Evolutionary conservation across 2,888 invertebrate genomes (phyloP).

Genomic region (Ferrisia virgata): DNA sequence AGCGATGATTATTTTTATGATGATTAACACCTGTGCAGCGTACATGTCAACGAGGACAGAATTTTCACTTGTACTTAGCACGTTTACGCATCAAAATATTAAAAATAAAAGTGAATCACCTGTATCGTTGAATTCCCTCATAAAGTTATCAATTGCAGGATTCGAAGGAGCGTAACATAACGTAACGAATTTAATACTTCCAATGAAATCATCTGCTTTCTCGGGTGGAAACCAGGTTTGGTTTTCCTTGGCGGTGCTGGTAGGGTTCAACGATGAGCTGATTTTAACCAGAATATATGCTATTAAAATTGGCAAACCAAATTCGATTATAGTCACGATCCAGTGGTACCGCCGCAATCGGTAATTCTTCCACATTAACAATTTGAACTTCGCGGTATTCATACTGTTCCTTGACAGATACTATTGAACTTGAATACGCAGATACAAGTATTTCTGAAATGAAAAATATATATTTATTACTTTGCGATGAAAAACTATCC

Average conservation of each 20-base stretch:
- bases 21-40: too few species aligned
- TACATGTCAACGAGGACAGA: not conserved
- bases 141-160: not conserved
- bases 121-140: too few species aligned
- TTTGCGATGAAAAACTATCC: too few species aligned
- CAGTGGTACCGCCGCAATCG: conserved; percentile 47
- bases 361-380: conserved; percentile 48
- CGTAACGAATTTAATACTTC: too few species aligned
- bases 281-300: conserved; percentile 37
- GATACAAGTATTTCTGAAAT: too few species aligned
- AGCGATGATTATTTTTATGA: too few species aligned
- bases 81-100: too few species aligned
- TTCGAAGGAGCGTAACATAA: not conserved
- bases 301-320: conserved; percentile 46
- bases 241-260: not conserved
- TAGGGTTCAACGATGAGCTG: not conserved
- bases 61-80: too few species aligned
- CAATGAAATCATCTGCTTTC: too few species aligned
- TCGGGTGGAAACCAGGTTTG: not conserved
- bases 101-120: not conserved
- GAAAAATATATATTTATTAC: too few species aligned
- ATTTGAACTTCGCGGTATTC: conserved; percentile 42
- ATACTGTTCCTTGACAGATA: not conserved
- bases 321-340: conserved; percentile 47
- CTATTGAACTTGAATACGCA: conserved; percentile 25